These are phyloP conservation scores for Anolis carolinensis DNA, from an alignment of 2,113 vertebrate genomes.

Conservation along the genomic window DNA sequence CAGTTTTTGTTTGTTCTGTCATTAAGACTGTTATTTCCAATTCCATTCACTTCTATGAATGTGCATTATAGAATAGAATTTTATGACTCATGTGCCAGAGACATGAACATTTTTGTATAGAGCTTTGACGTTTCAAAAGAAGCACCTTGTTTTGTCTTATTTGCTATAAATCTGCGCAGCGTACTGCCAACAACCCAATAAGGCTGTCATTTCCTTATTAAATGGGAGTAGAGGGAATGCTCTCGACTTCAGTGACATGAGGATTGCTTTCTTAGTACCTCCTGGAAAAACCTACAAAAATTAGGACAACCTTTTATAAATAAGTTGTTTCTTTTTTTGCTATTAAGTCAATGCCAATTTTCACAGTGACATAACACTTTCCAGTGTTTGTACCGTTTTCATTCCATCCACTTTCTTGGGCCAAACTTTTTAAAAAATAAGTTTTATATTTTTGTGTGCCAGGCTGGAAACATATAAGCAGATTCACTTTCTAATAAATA, in stretches of 20 bases:
- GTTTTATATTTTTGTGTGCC: constrained; percentile 56
- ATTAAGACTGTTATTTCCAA: background rate
- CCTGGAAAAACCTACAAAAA: constrained; percentile 60
- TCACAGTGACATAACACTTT: constrained; percentile 75
- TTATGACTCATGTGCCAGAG: background rate
- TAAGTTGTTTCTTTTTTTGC: constrained; percentile 60
- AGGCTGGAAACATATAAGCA: constrained; percentile 56
- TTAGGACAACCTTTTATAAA: constrained; percentile 59
- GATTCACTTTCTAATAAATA: constrained; percentile 3
- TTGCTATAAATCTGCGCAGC: background rate
- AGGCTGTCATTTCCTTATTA: background rate
- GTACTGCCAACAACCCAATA: background rate
- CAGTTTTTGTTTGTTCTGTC: background rate
- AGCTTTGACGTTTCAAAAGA: background rate
- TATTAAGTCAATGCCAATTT: constrained; percentile 70
- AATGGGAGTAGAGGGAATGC: too few species aligned
- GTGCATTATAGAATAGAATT: background rate
- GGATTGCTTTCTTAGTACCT: constrained; percentile 45
- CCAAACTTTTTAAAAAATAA: constrained; percentile 68
- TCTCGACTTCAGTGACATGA: background rate
- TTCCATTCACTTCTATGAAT: background rate
- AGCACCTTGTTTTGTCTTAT: background rate
- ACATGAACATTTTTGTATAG: background rate
- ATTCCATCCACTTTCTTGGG: constrained; percentile 65
- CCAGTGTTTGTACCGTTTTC: constrained; percentile 63